These are phyloP conservation scores for Stegana nigrithorax DNA, from an alignment of 2,888 invertebrate genomes.

Conservation along the genomic window DNA sequence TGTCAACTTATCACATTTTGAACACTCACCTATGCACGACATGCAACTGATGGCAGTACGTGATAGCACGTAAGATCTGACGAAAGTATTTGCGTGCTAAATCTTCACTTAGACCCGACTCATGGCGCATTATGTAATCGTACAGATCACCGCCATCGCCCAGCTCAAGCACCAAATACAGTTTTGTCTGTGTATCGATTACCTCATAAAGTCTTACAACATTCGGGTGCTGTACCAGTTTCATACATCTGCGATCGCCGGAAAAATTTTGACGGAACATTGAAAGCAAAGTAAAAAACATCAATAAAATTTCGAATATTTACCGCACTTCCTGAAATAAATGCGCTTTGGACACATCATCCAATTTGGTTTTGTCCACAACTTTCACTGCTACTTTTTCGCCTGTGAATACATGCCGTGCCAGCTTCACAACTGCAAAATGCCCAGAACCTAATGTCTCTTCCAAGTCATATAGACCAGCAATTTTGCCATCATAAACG, in stretches of 20 bases:
- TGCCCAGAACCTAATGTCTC: slow-evolving; percentile 98
- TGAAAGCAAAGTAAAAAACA: slow-evolving; percentile 1
- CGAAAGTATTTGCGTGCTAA: slow-evolving; percentile 92
- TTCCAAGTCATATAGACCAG: slow-evolving; percentile 96
- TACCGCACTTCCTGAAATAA: slow-evolving; percentile 91
- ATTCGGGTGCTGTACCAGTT: slow-evolving; percentile 98
- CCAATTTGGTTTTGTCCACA: slow-evolving; percentile 98
- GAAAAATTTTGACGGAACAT: too few relatives aligned
- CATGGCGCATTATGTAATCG: slow-evolving; percentile 97
- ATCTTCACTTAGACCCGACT: slow-evolving; percentile 85
- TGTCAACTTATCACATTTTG: background rate
- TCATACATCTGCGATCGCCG: slow-evolving; percentile 85
- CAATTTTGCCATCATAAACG: slow-evolving; percentile 81
- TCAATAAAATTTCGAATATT: slow-evolving; percentile 26
- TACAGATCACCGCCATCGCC: slow-evolving; percentile 99
- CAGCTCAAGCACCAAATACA: slow-evolving; percentile 95
- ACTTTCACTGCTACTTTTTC: slow-evolving; percentile 98
- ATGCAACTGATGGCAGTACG: slow-evolving; percentile 93
- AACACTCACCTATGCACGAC: slow-evolving; percentile 71
- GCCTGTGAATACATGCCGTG: slow-evolving; percentile 98
- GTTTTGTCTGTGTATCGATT: slow-evolving; percentile 98
- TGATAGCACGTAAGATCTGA: slow-evolving; percentile 97
- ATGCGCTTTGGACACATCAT: slow-evolving; percentile 95
- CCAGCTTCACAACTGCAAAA: slow-evolving; percentile 98
- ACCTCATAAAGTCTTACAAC: slow-evolving; percentile 98